Conservation (phyloP, 2,888 invertebrate species). For the Lydus trimaculatus region DNA sequence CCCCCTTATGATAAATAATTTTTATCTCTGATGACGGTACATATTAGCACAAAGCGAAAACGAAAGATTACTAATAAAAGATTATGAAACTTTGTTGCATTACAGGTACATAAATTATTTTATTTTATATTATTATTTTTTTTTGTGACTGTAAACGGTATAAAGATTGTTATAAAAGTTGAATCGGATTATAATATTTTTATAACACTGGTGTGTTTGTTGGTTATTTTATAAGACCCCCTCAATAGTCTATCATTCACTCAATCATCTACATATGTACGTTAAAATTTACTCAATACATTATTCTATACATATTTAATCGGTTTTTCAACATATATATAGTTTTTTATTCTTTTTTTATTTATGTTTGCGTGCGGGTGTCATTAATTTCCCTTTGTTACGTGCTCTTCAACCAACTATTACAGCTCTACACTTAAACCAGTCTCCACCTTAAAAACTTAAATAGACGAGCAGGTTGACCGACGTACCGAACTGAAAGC, state of each 20-base stretch:
- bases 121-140: not conserved
- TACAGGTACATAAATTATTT: constrained; percentile 22
- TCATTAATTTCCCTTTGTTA: constrained; percentile 55
- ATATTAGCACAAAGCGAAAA: constrained; percentile 33
- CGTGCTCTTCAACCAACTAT: constrained; percentile 46
- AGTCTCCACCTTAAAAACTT: constrained; percentile 26
- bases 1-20: constrained; percentile 48
- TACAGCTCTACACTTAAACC: constrained; percentile 25
- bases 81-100: constrained; percentile 22
- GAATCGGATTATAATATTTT: constrained; percentile 27
- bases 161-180: constrained; percentile 29
- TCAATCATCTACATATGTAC: constrained; percentile 36
- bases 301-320: constrained; percentile 44
- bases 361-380: constrained; percentile 54
- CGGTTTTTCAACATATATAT: constrained; percentile 48
- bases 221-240: constrained; percentile 20
- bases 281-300: constrained; percentile 54
- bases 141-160: constrained; percentile 11
- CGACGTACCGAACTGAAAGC: constrained; percentile 26
- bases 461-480: constrained; percentile 38
- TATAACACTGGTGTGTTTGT: constrained; percentile 10
- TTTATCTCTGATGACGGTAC: constrained; percentile 49
- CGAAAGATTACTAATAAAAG: constrained; percentile 21
- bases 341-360: constrained; percentile 45
- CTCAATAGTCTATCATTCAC: constrained; percentile 47